phyloP scores from a whole-genome alignment of 2,888 invertebrate species.

The Netelia inedita region DNA sequence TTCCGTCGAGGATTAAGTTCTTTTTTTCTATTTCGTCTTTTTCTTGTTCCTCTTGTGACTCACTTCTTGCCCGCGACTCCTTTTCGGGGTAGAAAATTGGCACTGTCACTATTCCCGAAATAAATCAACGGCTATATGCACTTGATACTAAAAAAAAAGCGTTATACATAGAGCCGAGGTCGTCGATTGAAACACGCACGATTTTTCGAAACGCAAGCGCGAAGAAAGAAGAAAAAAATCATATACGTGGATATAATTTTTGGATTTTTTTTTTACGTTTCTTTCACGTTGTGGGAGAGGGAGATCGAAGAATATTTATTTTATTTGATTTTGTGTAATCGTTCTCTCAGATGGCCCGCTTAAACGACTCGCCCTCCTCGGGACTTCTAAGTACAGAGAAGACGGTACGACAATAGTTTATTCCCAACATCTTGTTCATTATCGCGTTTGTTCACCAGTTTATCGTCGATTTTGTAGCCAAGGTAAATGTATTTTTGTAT shows the following conservation, averaged over 20 bases:
- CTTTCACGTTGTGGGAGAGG: slow-evolving; percentile 14
- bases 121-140: slow-evolving; percentile 41
- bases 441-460: slow-evolving; percentile 69
- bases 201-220: neutral
- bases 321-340: slow-evolving; percentile 4
- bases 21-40: slow-evolving; percentile 1
- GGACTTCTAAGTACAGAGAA: slow-evolving; percentile 84
- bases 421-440: slow-evolving; percentile 81
- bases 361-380: slow-evolving; percentile 81
- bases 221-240: slow-evolving; percentile 29
- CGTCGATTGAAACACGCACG: slow-evolving; percentile 31
- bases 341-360: slow-evolving; percentile 79
- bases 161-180: slow-evolving; percentile 20
- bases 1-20: neutral
- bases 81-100: slow-evolving; percentile 51
- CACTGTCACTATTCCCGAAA: slow-evolving; percentile 62
- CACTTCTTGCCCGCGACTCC: slow-evolving; percentile 21
- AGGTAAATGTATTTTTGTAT: neutral
- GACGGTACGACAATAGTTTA: slow-evolving; percentile 80
- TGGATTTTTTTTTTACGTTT: slow-evolving; percentile 13
- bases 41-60: slow-evolving; percentile 28
- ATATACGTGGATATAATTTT: slow-evolving; percentile 15
- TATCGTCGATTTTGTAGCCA: neutral
- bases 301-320: slow-evolving; percentile 14
- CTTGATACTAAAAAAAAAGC: neutral